Conservation (phyloP, 1,140 invertebrate species). For the Diabrotica undecimpunctata region DNA sequence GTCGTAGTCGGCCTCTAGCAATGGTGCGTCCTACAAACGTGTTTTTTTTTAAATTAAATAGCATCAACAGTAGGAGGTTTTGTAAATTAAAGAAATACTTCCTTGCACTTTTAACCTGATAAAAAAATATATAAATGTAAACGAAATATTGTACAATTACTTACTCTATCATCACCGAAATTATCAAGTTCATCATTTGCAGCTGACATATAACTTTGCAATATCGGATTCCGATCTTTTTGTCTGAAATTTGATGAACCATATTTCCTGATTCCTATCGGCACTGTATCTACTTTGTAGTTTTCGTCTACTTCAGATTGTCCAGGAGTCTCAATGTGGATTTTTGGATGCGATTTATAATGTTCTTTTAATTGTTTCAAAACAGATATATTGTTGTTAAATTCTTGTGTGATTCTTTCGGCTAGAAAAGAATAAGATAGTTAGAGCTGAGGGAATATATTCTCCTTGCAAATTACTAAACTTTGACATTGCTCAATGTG, state of each 20-base stretch:
- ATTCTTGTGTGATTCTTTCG: constrained; percentile 48
- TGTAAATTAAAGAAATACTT: too few relatives aligned
- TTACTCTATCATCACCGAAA: background rate
- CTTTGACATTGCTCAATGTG: too few relatives aligned
- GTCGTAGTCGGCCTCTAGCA: constrained; percentile 12
- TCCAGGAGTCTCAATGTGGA: constrained; percentile 25
- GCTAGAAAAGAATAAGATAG: constrained; percentile 34
- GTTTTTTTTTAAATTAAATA: too few relatives aligned
- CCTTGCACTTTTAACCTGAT: too few relatives aligned
- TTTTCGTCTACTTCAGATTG: constrained; percentile 31
- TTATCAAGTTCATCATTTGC: background rate
- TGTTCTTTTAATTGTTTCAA: constrained; percentile 47
- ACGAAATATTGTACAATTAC: background rate
- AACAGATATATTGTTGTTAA: constrained; percentile 48
- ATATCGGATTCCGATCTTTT: constrained; percentile 32
- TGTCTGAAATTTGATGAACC: constrained; percentile 39
- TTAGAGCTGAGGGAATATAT: too few relatives aligned
- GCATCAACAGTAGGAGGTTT: too few relatives aligned
- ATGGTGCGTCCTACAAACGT: constrained; percentile 9
- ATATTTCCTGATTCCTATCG: constrained; percentile 34
- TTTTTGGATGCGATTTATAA: constrained; percentile 36
- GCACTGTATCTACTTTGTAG: constrained; percentile 28
- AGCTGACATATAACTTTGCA: constrained; percentile 29
- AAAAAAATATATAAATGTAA: too few relatives aligned
- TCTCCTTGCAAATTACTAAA: too few relatives aligned